Percentiles rank a stretch among this genome's conserved stretches.
These are phyloP conservation scores for Noctua pronuba DNA, from an alignment of 2,888 invertebrate genomes.

Conservation along the genomic window DNA sequence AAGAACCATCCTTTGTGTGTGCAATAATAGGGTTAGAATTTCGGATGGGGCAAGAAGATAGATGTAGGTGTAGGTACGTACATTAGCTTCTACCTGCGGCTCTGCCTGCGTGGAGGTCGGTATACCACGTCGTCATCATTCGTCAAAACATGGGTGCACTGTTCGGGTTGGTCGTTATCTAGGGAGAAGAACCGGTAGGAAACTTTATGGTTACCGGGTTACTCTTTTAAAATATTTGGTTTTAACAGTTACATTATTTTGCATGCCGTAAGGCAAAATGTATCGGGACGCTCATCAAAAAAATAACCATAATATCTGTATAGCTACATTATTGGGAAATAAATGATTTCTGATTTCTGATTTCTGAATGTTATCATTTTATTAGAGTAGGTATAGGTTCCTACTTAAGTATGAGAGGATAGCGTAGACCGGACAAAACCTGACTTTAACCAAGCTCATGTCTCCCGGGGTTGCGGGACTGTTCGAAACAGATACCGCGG, in stretches of 20 bases:
- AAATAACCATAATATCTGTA: too few species aligned
- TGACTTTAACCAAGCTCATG: neutral
- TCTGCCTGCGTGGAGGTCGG: neutral
- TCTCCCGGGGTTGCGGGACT: too few species aligned
- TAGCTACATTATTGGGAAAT: too few species aligned
- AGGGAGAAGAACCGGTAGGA: neutral
- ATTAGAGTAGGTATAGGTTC: neutral
- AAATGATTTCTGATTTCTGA: too few species aligned
- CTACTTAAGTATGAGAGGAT: neutral
- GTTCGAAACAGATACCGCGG: too few species aligned
- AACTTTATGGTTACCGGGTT: neutral
- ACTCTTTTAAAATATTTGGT: neutral
- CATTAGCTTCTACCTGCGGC: neutral
- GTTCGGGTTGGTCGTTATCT: neutral
- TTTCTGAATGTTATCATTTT: neutral
- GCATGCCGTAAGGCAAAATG: too few species aligned
- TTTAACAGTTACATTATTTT: too few species aligned
- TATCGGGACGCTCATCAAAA: too few species aligned
- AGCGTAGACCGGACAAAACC: neutral
- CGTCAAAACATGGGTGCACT: neutral
- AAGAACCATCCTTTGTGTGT: slow-evolving; percentile 13
- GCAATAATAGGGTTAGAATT: neutral
- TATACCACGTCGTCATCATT: neutral
- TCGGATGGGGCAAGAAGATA: neutral
- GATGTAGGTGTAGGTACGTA: neutral